phyloP scores from a whole-genome alignment of 2,888 invertebrate species.

The Oscheius onirici region DNA sequence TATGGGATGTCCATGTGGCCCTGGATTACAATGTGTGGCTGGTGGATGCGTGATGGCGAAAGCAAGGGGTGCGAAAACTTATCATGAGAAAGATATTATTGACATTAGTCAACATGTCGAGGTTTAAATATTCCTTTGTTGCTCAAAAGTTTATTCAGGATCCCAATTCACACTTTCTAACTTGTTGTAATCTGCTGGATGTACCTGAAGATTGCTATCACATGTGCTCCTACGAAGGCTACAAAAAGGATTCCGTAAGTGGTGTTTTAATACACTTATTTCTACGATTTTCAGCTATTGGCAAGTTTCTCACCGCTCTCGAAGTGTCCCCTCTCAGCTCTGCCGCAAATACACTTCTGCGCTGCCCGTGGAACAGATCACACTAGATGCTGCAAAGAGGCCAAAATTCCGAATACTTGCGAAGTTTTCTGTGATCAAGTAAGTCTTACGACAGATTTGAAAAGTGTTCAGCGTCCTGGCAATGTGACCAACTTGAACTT shows the following conservation, averaged over 20 bases:
- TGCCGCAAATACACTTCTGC: conserved; percentile 50
- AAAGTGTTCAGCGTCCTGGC: conserved; percentile 36
- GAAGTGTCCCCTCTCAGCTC: conserved; percentile 38
- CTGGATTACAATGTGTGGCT: conserved; percentile 43
- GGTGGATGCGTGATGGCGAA: conserved; percentile 46
- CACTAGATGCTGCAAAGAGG: conserved; percentile 42
- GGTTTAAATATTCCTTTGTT: background rate
- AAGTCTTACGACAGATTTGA: background rate
- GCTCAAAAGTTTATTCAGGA: conserved; percentile 31
- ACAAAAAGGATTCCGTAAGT: conserved; percentile 41
- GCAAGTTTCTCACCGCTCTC: conserved; percentile 34
- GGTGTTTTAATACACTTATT: background rate
- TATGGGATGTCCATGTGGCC: conserved; percentile 43
- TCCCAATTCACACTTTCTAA: conserved; percentile 48
- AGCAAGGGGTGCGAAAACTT: conserved; percentile 47
- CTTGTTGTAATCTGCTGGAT: conserved; percentile 47
- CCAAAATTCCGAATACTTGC: conserved; percentile 37
- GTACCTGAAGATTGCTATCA: conserved; percentile 35
- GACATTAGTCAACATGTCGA: conserved; percentile 7
- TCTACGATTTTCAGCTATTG: conserved; percentile 14
- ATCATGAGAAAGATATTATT: conserved; percentile 5
- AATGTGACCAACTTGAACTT: conserved; percentile 38
- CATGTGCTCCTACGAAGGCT: conserved; percentile 41
- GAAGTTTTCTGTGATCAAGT: conserved; percentile 51
- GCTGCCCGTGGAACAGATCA: conserved; percentile 49